Conservation (phyloP, 2,113 vertebrate genomes). For the Pelvicachromis taeniatus region DNA sequence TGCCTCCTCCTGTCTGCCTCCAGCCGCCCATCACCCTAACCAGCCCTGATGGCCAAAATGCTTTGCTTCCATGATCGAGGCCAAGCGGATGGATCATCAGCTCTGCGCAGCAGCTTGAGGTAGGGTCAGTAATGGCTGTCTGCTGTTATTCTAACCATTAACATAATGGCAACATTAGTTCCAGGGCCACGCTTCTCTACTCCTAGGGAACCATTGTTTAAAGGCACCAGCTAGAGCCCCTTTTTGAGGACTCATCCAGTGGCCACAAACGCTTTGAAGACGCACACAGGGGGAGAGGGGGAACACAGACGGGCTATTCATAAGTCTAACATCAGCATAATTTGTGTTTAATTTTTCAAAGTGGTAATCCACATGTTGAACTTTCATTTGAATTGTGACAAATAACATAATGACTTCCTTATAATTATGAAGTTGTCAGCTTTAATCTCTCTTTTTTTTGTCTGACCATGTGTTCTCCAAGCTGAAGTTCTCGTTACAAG, state of each 20-base stretch:
- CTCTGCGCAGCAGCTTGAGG: slow-evolving; percentile 25
- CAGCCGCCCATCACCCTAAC: slow-evolving; percentile 52
- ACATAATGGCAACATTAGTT: slow-evolving; percentile 75
- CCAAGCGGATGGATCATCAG: slow-evolving; percentile 11
- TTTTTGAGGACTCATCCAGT: slow-evolving; percentile 26
- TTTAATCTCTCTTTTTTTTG: slow-evolving; percentile 29
- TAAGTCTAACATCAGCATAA: slow-evolving; percentile 1
- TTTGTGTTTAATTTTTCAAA: slow-evolving; percentile 35
- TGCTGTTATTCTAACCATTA: slow-evolving; percentile 77
- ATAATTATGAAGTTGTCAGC: slow-evolving; percentile 27
- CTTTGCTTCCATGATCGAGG: not conserved
- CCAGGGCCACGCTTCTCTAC: slow-evolving; percentile 65
- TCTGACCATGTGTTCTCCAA: slow-evolving; percentile 15
- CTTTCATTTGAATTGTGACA: slow-evolving; percentile 48
- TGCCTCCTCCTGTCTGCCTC: slow-evolving; percentile 22
- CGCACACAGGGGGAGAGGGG: not conserved
- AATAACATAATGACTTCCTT: slow-evolving; percentile 60
- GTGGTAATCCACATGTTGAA: slow-evolving; percentile 16
- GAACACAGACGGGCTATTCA: slow-evolving; percentile 55
- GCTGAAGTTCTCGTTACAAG: slow-evolving; percentile 29
- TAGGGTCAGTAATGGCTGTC: slow-evolving; percentile 59
- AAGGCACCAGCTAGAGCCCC: slow-evolving; percentile 36
- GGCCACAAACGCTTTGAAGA: slow-evolving; percentile 52
- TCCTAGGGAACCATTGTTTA: slow-evolving; percentile 63
- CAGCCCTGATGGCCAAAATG: slow-evolving; percentile 53